phyloP scores from a whole-genome alignment of 2,113 vertebrate genomes.

The Fulmarus glacialis region DNA sequence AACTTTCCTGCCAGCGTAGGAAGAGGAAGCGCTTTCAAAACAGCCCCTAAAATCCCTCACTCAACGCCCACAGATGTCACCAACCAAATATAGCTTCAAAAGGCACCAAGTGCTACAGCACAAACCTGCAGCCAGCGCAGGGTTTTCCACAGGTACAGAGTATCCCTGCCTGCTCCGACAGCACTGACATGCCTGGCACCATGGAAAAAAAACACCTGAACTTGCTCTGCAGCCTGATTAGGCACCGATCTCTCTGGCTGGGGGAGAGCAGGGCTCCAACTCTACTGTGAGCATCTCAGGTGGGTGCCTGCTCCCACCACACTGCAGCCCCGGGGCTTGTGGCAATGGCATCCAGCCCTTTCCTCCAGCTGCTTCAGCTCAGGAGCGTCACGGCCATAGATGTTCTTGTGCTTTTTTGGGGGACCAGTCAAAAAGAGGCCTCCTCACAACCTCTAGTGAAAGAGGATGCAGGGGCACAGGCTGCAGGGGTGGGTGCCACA shows the following conservation, averaged over 20 bases:
- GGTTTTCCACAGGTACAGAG: not conserved
- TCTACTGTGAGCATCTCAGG: not conserved
- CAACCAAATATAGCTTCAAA: slow-evolving; percentile 39
- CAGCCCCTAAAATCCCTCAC: slow-evolving; percentile 15
- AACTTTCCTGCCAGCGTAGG: not conserved
- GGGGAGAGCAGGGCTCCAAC: not conserved
- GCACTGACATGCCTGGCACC: not conserved
- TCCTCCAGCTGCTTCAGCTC: not conserved
- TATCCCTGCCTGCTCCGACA: not conserved
- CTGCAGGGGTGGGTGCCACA: not conserved
- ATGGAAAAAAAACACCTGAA: not conserved
- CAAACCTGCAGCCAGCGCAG: not conserved
- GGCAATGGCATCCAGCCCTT: not conserved
- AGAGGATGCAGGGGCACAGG: not conserved
- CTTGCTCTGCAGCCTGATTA: not conserved
- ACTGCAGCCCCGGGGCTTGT: rapidly evolving
- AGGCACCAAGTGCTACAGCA: not conserved
- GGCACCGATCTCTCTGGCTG: rapidly evolving
- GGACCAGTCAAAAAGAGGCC: not conserved
- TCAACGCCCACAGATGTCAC: not conserved
- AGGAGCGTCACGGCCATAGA: not conserved
- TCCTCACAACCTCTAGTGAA: not conserved
- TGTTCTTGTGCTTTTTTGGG: not conserved
- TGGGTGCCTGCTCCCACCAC: rapidly evolving
- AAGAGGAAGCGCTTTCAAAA: not conserved